Evolutionary conservation across 1,140 invertebrate species (phyloP).

Genomic region (Drosophila setifemur): DNA sequence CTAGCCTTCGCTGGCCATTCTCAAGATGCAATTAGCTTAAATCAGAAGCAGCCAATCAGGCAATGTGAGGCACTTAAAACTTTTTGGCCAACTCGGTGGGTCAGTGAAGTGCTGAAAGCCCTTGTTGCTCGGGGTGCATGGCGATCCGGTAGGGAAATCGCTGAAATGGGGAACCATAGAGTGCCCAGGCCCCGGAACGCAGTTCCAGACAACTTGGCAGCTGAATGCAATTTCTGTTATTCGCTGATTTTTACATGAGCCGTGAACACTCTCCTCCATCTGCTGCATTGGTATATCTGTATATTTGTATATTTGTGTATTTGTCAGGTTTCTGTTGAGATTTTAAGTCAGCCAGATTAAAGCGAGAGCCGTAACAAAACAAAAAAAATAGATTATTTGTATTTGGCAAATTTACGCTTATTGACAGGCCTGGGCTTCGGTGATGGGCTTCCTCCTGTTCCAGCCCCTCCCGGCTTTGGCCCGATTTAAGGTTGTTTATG

Average conservation of each 20-base stretch:
- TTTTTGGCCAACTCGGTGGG: constrained; percentile 47
- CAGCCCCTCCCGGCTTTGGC: constrained; percentile 25
- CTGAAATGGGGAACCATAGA: constrained; percentile 30
- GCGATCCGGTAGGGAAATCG: too few relatives aligned
- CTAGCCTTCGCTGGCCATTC: constrained; percentile 13
- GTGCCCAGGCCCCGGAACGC: constrained; percentile 49
- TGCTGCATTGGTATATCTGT: constrained; percentile 11
- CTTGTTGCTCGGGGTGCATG: background rate
- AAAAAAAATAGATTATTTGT: constrained; percentile 63
- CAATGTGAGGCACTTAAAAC: constrained; percentile 70
- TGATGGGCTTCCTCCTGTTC: constrained; percentile 18
- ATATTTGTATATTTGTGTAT: constrained; percentile 15
- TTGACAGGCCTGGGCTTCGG: constrained; percentile 21
- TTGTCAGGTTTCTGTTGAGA: constrained; percentile 65
- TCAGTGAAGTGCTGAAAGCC: constrained; percentile 29
- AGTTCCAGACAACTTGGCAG: constrained; percentile 53
- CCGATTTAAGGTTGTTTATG: constrained; percentile 56
- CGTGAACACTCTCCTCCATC: background rate
- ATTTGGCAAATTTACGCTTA: constrained; percentile 79
- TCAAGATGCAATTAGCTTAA: constrained; percentile 64
- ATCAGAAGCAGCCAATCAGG: constrained; percentile 63
- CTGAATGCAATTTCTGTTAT: constrained; percentile 34
- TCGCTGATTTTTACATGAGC: constrained; percentile 26
- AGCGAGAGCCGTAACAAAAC: constrained; percentile 23
- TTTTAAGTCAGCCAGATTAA: constrained; percentile 60